Conservation (phyloP, 2,113 vertebrate genomes). For the Dipodomys merriami region DNA sequence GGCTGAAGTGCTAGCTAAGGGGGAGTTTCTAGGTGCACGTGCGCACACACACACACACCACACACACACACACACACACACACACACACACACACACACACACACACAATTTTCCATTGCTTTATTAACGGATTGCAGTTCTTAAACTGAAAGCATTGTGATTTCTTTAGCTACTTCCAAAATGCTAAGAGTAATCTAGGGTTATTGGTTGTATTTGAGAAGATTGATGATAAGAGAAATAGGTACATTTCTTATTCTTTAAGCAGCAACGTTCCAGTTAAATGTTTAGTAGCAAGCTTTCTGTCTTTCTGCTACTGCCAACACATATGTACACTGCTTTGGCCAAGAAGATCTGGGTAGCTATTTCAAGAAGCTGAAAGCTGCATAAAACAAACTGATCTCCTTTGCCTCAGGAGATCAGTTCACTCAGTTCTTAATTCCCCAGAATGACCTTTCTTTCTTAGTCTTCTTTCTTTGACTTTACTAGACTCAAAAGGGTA, state of each 20-base stretch:
- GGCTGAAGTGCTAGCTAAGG: no score
- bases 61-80: no score
- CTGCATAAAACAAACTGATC: neutral
- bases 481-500: neutral
- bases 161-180: neutral
- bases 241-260: neutral
- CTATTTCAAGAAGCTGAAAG: conserved; percentile 59
- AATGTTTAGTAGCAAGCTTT: neutral
- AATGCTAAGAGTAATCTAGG: neutral
- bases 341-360: neutral
- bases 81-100: no score
- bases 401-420: neutral
- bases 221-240: neutral
- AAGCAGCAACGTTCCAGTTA: neutral
- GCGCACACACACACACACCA: no score
- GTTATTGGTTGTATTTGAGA: neutral
- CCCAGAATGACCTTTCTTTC: conserved; percentile 56
- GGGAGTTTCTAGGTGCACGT: no score
- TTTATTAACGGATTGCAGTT: neutral
- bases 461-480: neutral
- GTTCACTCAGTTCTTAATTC: neutral
- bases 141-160: conserved; percentile 2
- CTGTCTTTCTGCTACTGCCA: neutral
- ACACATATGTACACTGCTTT: neutral
- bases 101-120: neutral